These are phyloP conservation scores for Verasper variegatus DNA, from an alignment of 2,113 vertebrate species.

Conservation along the genomic window DNA sequence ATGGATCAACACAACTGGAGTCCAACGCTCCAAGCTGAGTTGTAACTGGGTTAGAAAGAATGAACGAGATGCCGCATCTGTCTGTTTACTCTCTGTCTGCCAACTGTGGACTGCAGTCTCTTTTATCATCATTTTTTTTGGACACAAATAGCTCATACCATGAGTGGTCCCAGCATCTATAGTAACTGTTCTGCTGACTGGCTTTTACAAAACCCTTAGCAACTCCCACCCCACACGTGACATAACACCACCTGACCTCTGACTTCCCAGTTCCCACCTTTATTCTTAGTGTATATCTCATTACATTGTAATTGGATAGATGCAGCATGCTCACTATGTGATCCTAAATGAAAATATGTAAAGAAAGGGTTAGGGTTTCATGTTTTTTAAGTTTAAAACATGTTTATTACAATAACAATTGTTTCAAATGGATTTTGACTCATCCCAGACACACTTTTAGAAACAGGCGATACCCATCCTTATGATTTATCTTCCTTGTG, in stretches of 20 bases:
- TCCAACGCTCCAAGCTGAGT: too few relatives aligned
- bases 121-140: too few relatives aligned
- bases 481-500: not conserved
- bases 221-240: not conserved
- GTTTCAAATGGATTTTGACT: not conserved
- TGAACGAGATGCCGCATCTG: too few relatives aligned
- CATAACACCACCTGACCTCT: not conserved
- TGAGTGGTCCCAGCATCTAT: too few relatives aligned
- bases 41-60: too few relatives aligned
- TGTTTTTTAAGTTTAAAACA: not conserved
- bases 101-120: too few relatives aligned
- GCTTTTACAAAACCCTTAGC: slow-evolving; percentile 11
- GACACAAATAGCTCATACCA: too few relatives aligned
- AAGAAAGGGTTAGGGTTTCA: too few relatives aligned
- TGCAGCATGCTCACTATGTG: not conserved
- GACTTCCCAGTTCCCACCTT: not conserved
- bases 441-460: not conserved
- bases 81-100: too few relatives aligned
- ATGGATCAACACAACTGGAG: too few relatives aligned
- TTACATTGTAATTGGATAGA: slow-evolving; percentile 38
- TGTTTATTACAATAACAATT: not conserved
- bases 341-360: not conserved
- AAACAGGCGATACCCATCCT: not conserved
- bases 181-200: too few relatives aligned
- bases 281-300: slow-evolving; percentile 28